A percentile compares a stretch with the other conserved stretches of the same genome.
Conservation (phyloP, 2,888 invertebrate genomes). For the Pasiphila rectangulata region DNA sequence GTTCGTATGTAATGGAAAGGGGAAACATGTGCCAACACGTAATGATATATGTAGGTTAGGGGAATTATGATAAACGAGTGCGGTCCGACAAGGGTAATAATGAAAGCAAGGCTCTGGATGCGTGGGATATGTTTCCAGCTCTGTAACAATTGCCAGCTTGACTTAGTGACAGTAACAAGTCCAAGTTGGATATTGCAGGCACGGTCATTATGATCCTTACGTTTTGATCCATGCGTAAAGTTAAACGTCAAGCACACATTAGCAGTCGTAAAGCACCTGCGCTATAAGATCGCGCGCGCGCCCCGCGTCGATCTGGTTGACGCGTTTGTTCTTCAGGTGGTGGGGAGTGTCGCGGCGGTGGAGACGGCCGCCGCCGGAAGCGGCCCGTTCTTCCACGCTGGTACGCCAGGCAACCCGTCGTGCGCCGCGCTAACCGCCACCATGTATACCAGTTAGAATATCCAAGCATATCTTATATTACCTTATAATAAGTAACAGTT, state of each 20-base stretch:
- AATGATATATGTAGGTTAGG: too few species aligned
- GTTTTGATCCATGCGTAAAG: too few species aligned
- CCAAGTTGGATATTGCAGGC: too few species aligned
- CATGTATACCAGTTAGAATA: constrained; percentile 31
- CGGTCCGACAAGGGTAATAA: too few species aligned
- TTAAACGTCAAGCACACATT: background rate
- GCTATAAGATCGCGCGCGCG: constrained; percentile 71
- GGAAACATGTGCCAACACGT: too few species aligned
- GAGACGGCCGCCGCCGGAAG: constrained; percentile 77
- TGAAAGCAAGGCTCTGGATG: too few species aligned
- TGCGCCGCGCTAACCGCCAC: constrained; percentile 51
- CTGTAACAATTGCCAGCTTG: too few species aligned
- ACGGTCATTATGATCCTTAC: too few species aligned
- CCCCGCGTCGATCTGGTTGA: constrained; percentile 78
- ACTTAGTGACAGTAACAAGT: too few species aligned
- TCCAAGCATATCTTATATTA: background rate
- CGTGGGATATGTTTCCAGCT: too few species aligned
- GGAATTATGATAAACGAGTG: too few species aligned
- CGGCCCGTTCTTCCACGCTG: constrained; percentile 50
- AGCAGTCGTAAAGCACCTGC: constrained; percentile 56
- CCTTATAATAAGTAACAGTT: background rate
- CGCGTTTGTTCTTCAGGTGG: constrained; percentile 98
- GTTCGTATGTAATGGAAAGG: too few species aligned
- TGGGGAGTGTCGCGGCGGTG: constrained; percentile 98
- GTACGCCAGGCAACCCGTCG: constrained; percentile 81